Base-by-base conservation (phyloP, 1,140 invertebrate genomes). In the Globodera ellingtonae region DNA sequence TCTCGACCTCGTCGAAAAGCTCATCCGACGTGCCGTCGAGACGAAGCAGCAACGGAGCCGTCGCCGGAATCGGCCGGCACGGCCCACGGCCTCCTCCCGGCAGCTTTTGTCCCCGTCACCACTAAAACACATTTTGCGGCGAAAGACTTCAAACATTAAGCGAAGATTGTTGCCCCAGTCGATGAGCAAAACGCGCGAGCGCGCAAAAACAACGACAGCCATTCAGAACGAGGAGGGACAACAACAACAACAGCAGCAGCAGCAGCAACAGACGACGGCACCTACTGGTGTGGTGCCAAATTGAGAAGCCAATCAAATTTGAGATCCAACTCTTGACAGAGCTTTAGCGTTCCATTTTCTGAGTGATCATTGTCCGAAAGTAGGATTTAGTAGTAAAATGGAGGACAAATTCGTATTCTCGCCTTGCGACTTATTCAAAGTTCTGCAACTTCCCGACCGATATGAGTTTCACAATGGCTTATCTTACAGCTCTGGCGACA, bases 1-100 rank as follows among this genome's bases (percentile, higher is more conserved):
- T 6, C 8, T 67, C 24, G 48, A 48, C 18, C 47, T 77, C n/a
- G 48, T 77, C 13, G 75, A 69, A 10, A 59, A 77, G 24, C 46
- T 77, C 13, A 67, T 77, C 24, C 65, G 69, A 35, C 65, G 75
- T 24, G 35, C 59, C 24, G 46, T 44, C 10, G 75, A 77, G 10
- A n/a, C 35, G 7, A 52, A 62, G 18, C 8, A 67, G 35, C 67
- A 10, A 10, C 67, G 35, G 18, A 47, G 35, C 35, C n/a, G 35
- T 62, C 56, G 67, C 7, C 67, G 10, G 35, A 70, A 70, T 35
- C 67, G 24, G 24, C 46, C 56, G 13, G 56, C 67, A 35, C 67
- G 67, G 24, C 46, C 67, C 10, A 10, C 1, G 18, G 67, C 67
- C 67, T 21, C n/a, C 66, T 6, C 67, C 35, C 67, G 67, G 10